Percentiles rank a stretch among this genome's conserved stretches.
Conservation (phyloP, 2,797 vertebrate genomes). For the Neostethus bicornis region DNA sequence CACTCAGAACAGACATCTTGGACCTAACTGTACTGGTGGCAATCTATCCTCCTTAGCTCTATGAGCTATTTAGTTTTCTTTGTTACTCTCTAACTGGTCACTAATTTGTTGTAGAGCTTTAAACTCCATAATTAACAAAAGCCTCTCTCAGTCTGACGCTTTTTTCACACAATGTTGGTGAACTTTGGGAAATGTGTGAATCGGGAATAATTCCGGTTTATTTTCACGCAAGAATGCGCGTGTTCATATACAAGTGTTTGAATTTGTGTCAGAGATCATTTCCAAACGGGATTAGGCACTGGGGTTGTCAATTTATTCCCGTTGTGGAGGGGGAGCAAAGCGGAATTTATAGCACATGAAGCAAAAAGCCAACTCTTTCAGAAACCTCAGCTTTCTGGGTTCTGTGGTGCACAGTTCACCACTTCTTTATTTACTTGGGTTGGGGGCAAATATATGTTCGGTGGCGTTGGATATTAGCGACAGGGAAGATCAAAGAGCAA, state of each 20-base stretch:
- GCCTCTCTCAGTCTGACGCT: constrained; percentile 26
- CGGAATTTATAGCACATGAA: constrained; percentile 69
- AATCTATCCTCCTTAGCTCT: constrained; percentile 62
- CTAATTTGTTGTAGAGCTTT: constrained; percentile 40
- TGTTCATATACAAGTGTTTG: constrained; percentile 41
- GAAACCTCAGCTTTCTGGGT: constrained; percentile 46
- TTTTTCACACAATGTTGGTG: constrained; percentile 51
- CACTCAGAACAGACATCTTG: constrained; percentile 66
- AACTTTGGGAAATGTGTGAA: constrained; percentile 65
- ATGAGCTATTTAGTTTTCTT: constrained; percentile 42
- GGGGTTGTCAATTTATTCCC: constrained; percentile 63
- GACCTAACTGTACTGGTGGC: constrained; percentile 70
- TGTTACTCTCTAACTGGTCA: constrained; percentile 32
- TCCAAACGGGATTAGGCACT: constrained; percentile 70
- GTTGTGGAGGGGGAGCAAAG: constrained; percentile 54
- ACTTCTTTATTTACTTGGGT: constrained; percentile 73
- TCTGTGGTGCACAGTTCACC: constrained; percentile 43
- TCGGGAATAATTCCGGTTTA: constrained; percentile 46
- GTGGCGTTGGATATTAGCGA: constrained; percentile 75
- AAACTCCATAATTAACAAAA: constrained; percentile 40
- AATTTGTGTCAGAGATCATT: constrained; percentile 69
- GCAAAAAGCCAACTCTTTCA: constrained; percentile 49
- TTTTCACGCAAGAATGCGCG: constrained; percentile 39
- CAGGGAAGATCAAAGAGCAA: constrained; percentile 77
- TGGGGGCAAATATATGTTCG: constrained; percentile 73